Percentiles rank a stretch among this genome's conserved stretches.
These are phyloP conservation scores for Protomyctophum bolini DNA, from an alignment of 2,113 vertebrate genomes.

Conservation along the genomic window DNA sequence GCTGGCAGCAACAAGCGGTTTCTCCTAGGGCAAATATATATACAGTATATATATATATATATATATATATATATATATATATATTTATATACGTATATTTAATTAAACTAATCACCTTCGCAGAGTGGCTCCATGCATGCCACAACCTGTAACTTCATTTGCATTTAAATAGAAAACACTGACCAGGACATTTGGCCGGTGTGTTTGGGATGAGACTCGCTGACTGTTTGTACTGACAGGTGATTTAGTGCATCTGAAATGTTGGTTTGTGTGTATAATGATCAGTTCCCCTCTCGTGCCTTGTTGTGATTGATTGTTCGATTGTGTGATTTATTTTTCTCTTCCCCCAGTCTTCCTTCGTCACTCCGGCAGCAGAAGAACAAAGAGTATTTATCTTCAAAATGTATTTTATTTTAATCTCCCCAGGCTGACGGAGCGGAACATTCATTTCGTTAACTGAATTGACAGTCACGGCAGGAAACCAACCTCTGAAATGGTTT, in stretches of 20 bases:
- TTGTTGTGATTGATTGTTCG: constrained; percentile 49
- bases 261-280: constrained; percentile 45
- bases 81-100: constrained; percentile 41
- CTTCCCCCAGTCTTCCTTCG: not conserved
- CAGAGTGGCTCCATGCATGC: constrained; percentile 10
- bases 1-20: no score
- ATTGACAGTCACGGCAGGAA: constrained; percentile 54
- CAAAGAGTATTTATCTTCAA: constrained; percentile 19
- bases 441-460: constrained; percentile 50
- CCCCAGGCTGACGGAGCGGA: constrained; percentile 42
- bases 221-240: constrained; percentile 31
- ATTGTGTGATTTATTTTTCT: constrained; percentile 18
- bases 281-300: constrained; percentile 33
- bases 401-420: constrained; percentile 27
- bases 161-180: constrained; percentile 76
- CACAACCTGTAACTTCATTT: constrained; percentile 62
- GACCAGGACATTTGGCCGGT: constrained; percentile 48
- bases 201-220: constrained; percentile 35
- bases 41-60: constrained; percentile 39
- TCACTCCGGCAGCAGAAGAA: constrained; percentile 17
- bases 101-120: constrained; percentile 50
- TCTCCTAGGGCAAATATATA: no score
- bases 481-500: constrained; percentile 62
- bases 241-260: constrained; percentile 58
- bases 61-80: no score